Evolutionary conservation across 2,888 invertebrate species (phyloP).

Genomic region (Cephus pulcher): DNA sequence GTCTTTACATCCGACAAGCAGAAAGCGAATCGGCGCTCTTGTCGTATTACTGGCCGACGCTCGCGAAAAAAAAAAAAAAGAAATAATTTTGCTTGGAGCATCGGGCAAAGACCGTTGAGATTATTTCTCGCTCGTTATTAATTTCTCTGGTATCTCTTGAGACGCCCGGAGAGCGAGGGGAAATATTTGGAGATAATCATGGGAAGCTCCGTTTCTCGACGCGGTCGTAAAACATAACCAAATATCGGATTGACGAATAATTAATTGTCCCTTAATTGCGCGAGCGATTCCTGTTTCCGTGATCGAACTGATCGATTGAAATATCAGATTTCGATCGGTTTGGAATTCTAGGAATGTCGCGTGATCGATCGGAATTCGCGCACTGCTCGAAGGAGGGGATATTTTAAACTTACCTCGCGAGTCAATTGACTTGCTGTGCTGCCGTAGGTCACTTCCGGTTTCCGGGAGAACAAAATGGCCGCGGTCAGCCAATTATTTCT

Average conservation of each 20-base stretch:
- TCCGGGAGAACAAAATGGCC: conserved; percentile 3
- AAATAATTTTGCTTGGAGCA: not conserved
- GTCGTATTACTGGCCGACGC: not conserved
- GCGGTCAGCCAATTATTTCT: conserved; percentile 33
- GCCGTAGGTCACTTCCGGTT: not conserved
- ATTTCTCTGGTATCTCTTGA: not conserved
- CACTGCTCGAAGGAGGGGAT: not conserved
- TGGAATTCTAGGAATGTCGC: not conserved
- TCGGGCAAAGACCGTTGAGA: not conserved
- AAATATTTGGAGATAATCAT: not conserved
- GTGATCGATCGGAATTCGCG: not conserved
- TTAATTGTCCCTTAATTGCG: conserved; percentile 7
- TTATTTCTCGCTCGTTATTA: not conserved
- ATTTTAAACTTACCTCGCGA: not conserved
- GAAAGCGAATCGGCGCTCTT: not conserved
- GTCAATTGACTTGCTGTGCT: not conserved
- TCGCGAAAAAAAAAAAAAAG: not conserved
- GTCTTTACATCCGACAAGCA: not conserved
- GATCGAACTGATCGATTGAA: not conserved
- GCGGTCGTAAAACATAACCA: conserved; percentile 26
- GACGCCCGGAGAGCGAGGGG: not conserved
- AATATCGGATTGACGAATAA: conserved; percentile 48
- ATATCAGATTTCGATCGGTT: not conserved
- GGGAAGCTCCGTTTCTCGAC: not conserved
- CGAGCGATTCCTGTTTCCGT: not conserved